Conservation (phyloP, 2,797 vertebrate species). For the Cetoscarus ocellatus region DNA sequence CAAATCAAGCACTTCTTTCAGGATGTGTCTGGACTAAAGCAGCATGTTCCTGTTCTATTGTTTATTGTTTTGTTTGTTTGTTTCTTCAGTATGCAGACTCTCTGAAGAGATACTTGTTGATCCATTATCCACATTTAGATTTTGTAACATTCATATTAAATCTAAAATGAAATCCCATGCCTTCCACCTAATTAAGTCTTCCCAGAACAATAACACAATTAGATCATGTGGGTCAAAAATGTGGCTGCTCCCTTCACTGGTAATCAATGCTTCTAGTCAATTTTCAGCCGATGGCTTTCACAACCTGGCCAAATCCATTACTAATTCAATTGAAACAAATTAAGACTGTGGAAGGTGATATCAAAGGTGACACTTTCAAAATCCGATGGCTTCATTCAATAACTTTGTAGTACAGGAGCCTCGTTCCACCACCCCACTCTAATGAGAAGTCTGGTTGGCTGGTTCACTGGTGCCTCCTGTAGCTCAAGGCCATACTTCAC, state of each 20-base stretch:
- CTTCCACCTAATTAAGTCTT: slow-evolving; percentile 66
- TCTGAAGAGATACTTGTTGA: slow-evolving; percentile 44
- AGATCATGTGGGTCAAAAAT: slow-evolving; percentile 59
- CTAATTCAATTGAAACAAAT: slow-evolving; percentile 72
- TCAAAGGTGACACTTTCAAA: slow-evolving; percentile 71
- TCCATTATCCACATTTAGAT: slow-evolving; percentile 70
- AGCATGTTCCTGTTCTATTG: neutral
- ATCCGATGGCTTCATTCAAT: slow-evolving; percentile 61
- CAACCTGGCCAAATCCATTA: slow-evolving; percentile 58
- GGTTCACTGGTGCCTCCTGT: slow-evolving; percentile 25
- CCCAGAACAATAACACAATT: slow-evolving; percentile 59
- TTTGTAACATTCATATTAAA: slow-evolving; percentile 55
- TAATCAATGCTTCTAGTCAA: slow-evolving; percentile 77
- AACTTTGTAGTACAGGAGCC: slow-evolving; percentile 42
- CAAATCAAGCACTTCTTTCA: slow-evolving; percentile 37
- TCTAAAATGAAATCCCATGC: slow-evolving; percentile 53
- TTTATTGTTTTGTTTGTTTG: too few relatives aligned
- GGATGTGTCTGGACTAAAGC: neutral
- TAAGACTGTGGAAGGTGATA: slow-evolving; percentile 52
- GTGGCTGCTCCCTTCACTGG: slow-evolving; percentile 53
- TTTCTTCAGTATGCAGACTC: neutral
- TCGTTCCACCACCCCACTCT: neutral
- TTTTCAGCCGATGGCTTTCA: slow-evolving; percentile 68
- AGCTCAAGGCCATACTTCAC: slow-evolving; percentile 57
- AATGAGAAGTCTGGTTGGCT: slow-evolving; percentile 31